A percentile compares a stretch with the other conserved stretches of the same genome.
Conservation (phyloP, 2,888 invertebrate species). For the Herminia tarsipennalis region DNA sequence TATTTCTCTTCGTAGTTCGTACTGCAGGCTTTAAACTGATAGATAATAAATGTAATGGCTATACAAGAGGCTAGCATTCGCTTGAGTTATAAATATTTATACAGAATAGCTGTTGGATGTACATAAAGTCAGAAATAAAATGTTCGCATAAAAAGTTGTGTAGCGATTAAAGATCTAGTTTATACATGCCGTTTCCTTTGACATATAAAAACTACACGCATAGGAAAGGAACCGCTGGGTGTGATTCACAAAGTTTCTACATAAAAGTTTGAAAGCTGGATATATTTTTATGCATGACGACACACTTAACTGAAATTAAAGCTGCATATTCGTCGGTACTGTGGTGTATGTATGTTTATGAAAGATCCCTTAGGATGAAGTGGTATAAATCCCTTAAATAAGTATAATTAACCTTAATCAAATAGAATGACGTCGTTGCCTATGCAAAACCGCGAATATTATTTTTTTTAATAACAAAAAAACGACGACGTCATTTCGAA, state of each 20-base stretch:
- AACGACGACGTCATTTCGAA: too few species aligned
- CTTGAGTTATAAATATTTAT: slow-evolving; percentile 10
- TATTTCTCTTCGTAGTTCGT: background rate
- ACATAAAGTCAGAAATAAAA: slow-evolving; percentile 15
- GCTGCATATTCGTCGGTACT: slow-evolving; percentile 42
- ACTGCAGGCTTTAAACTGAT: background rate
- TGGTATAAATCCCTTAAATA: too few species aligned
- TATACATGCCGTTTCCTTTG: slow-evolving; percentile 9
- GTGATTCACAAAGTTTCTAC: slow-evolving; percentile 51
- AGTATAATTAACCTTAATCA: too few species aligned
- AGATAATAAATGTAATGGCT: slow-evolving; percentile 5
- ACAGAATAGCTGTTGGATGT: slow-evolving; percentile 4
- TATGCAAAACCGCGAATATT: too few species aligned
- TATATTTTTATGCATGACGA: slow-evolving; percentile 45
- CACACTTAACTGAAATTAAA: slow-evolving; percentile 52
- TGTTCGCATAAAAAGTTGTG: slow-evolving; percentile 14
- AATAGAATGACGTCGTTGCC: too few species aligned
- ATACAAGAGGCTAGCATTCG: background rate
- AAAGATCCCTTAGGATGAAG: too few species aligned
- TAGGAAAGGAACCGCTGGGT: slow-evolving; percentile 22
- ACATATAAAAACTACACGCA: slow-evolving; percentile 24
- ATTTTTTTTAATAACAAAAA: too few species aligned
- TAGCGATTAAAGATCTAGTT: slow-evolving; percentile 24
- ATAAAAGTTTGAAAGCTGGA: slow-evolving; percentile 53
- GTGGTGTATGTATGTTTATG: background rate